Percentiles rank a stretch among this genome's conserved stretches.
Evolutionary conservation across 2,113 vertebrate species (phyloP).

Genomic region (Colinus virginianus): DNA sequence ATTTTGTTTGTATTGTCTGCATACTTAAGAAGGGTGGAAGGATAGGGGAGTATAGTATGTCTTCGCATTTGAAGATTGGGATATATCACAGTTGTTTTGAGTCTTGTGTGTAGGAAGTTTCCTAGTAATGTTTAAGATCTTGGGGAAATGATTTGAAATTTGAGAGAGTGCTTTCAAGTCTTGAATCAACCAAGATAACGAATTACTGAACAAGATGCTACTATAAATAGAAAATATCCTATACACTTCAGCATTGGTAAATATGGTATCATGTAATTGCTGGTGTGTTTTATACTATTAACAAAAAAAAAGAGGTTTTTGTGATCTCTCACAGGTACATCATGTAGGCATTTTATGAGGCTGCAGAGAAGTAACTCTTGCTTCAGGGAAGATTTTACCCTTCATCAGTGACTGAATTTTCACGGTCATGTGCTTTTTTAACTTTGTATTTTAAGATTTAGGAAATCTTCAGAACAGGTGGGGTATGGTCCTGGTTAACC

Average conservation of each 20-base stretch:
- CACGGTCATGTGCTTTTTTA: neutral
- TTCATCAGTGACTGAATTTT: neutral
- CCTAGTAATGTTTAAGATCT: neutral
- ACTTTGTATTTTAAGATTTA: neutral
- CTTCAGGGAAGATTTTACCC: neutral
- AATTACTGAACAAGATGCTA: neutral
- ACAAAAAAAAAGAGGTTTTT: neutral
- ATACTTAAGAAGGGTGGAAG: neutral
- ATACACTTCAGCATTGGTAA: neutral
- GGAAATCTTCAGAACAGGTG: neutral
- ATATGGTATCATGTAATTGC: neutral
- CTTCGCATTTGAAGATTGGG: neutral
- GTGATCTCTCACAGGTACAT: neutral
- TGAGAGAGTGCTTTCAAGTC: neutral
- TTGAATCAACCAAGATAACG: neutral
- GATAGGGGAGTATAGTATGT: neutral
- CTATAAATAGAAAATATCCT: neutral
- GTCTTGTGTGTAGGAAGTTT: neutral
- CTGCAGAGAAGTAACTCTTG: neutral
- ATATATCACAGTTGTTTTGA: neutral
- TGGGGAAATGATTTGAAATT: neutral
- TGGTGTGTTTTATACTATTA: neutral
- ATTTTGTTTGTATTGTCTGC: neutral
- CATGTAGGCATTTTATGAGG: neutral
- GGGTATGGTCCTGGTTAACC: neutral